Evolutionary conservation across 2,888 invertebrate genomes (phyloP).

Genomic region (Torymus tubicola): DNA sequence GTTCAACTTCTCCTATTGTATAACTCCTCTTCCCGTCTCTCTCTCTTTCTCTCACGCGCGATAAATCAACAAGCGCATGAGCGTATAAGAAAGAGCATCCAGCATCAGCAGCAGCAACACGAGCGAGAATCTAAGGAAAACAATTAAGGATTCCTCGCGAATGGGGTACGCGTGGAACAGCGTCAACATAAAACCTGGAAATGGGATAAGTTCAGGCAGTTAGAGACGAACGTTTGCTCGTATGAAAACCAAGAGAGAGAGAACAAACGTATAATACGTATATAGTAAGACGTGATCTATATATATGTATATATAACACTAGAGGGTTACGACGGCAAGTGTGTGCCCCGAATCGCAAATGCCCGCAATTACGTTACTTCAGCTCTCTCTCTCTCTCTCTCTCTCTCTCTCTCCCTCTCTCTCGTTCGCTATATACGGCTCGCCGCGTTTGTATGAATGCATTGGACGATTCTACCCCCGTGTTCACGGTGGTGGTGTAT

Average conservation of each 20-base stretch:
- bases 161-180: not conserved
- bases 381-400: not conserved
- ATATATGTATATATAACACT: no score
- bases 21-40: no score
- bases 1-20: no score
- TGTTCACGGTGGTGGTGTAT: no score
- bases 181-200: conserved; percentile 31
- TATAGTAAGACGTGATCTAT: no score
- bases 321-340: no score
- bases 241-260: not conserved
- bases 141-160: conserved; percentile 31
- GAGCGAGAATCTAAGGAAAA: conserved; percentile 1
- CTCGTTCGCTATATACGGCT: no score
- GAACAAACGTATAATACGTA: not conserved
- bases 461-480: no score
- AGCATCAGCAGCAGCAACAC: no score
- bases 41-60: not conserved
- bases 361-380: conserved; percentile 17
- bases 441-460: no score
- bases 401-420: not conserved
- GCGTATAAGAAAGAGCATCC: not conserved
- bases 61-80: conserved; percentile 14
- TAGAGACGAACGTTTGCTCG: not conserved
- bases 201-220: conserved; percentile 38
- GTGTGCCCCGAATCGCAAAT: conserved; percentile 35